Base-by-base conservation (phyloP, 1,140 invertebrate species). In the Diachasma alloeum region DNA sequence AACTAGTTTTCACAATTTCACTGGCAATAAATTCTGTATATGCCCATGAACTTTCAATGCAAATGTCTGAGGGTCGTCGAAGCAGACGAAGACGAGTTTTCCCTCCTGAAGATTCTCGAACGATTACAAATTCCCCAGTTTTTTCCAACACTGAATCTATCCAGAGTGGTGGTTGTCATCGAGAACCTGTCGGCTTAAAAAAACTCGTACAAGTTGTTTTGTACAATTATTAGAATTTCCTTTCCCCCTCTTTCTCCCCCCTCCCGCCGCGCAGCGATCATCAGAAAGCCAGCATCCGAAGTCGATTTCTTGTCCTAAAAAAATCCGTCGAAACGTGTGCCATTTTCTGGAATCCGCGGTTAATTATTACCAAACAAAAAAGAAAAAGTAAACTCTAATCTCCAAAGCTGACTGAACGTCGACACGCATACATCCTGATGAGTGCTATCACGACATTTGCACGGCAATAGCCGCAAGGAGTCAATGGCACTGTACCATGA, bases 1-100 rank as follows among this genome's bases (percentile, higher is more conserved):
- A 72, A 72, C 39, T 56, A 56, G 46, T 46, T 72, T 72, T 36
- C 71, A 59, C 46, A 72, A 31, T 72, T 59, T 72, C 24, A 53
- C 48, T 36, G 15, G 17, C 48, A 53, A 53, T 53, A 70, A 36
- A 72, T 59, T 48, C 68, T 71, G 39, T 44, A 46, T 26, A 46
- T 46, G 39, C 37, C 44, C 68, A 13, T 71, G 68, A 44, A 72
- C 48, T 72, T 72, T 72, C 46, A 36, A 56, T 59, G 71, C 71
- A 72, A 72, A 72, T 72, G 31, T 11, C 53, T 31, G n/a, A 59
- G 24, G 71, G 46, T 53, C 31, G 48, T 48, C 22, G 15, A 15
- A 9, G 46, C 11, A 26, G 0, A 36, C 26, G 48, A 26, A 19
- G 31, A 37, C 48, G n/a, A 53, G n/a, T 31, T 56, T 53, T 53